These are phyloP conservation scores for Aspiorhynchus laticeps DNA, from an alignment of 2,113 vertebrate genomes.

Conservation along the genomic window DNA sequence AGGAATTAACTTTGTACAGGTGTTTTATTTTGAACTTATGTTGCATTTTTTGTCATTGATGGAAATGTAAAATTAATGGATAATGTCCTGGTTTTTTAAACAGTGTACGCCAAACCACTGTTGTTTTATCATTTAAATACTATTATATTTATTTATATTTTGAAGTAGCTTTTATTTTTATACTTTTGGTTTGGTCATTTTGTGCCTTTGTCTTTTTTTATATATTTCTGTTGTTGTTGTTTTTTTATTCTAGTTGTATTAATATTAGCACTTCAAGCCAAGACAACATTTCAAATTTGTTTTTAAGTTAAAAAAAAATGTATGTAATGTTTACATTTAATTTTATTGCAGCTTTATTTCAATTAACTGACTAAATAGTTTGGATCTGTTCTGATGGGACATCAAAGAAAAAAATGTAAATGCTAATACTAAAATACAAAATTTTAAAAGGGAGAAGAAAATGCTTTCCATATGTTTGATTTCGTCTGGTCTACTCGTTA, in stretches of 20 bases:
- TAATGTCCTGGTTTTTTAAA: too few species aligned
- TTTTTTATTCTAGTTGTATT: not conserved
- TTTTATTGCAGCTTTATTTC: not conserved
- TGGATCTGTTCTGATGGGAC: not conserved
- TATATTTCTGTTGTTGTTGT: not conserved
- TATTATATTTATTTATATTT: not conserved
- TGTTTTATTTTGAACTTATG: too few species aligned
- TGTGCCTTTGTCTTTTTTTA: not conserved
- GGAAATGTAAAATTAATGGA: too few species aligned
- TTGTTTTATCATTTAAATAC: not conserved
- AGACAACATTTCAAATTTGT: not conserved
- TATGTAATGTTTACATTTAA: too few species aligned
- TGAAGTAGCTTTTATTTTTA: not conserved
- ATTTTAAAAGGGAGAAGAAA: not conserved
- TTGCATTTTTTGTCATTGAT: too few species aligned
- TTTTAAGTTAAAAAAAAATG: too few species aligned
- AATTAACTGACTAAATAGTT: not conserved
- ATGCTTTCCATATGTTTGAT: not conserved
- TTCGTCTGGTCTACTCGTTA: too few species aligned
- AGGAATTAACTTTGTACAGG: too few species aligned
- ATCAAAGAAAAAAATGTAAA: not conserved
- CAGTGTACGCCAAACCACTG: not conserved
- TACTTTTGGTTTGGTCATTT: not conserved
- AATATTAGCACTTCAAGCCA: not conserved
- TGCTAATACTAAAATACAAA: not conserved